These are phyloP conservation scores for Lucinisca nassula DNA, from an alignment of 2,888 invertebrate species.

Conservation along the genomic window DNA sequence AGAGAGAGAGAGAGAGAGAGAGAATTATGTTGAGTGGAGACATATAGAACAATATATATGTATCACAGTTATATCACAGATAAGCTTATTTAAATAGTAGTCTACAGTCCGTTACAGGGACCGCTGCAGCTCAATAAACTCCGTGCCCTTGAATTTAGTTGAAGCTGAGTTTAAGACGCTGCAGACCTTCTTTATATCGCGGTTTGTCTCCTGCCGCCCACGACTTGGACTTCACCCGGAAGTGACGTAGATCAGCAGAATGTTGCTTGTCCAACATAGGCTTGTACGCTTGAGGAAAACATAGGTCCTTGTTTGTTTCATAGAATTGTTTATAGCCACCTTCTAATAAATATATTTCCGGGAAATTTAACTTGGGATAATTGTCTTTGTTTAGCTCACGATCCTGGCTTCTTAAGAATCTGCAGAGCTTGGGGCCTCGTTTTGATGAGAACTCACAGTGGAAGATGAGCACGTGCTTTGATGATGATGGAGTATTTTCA, in stretches of 20 bases:
- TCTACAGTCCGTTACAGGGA: too few species aligned
- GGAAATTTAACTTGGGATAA: slow-evolving; percentile 35
- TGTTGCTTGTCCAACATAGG: slow-evolving; percentile 67
- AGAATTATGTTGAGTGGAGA: too few species aligned
- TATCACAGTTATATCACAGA: too few species aligned
- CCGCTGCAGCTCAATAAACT: too few species aligned
- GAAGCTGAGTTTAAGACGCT: neutral
- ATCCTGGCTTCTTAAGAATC: slow-evolving; percentile 28
- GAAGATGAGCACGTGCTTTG: neutral
- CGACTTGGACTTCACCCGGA: slow-evolving; percentile 67
- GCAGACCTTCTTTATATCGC: neutral
- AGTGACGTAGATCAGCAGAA: slow-evolving; percentile 60
- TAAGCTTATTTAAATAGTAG: too few species aligned
- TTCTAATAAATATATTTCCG: slow-evolving; percentile 25
- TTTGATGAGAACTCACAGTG: neutral
- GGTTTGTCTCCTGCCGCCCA: slow-evolving; percentile 53
- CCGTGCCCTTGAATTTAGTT: too few species aligned
- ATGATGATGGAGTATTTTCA: neutral
- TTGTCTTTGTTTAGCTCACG: slow-evolving; percentile 26
- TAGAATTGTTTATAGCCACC: slow-evolving; percentile 28
- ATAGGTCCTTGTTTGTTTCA: slow-evolving; percentile 27
- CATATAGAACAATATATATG: too few species aligned
- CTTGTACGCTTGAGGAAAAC: slow-evolving; percentile 57
- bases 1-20: too few species aligned
- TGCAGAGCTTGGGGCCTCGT: slow-evolving; percentile 3